Evolutionary conservation across 2,113 vertebrate species (phyloP).

Genomic region (Neomonachus schauinslandi): DNA sequence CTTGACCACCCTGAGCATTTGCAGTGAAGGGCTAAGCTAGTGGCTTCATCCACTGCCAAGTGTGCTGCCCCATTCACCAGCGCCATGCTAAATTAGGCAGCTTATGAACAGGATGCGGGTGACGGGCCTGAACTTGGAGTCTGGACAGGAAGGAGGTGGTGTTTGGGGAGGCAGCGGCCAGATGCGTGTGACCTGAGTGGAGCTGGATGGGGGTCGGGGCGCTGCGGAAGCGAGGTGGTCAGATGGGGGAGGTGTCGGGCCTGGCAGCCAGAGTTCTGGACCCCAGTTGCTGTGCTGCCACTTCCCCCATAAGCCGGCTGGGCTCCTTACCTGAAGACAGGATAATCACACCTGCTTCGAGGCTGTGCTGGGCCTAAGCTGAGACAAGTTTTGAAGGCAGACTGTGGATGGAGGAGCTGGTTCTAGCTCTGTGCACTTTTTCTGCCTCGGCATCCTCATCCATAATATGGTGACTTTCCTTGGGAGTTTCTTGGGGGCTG

Average conservation of each 20-base stretch:
- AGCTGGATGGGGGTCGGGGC: rapidly evolving
- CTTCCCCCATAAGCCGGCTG: rapidly evolving
- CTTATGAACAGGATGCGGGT: background rate
- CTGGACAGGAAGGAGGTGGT: background rate
- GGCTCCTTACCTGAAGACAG: background rate
- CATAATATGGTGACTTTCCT: background rate
- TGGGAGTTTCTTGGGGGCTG: background rate
- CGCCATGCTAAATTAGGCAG: rapidly evolving
- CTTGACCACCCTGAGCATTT: background rate
- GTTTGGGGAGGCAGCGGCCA: background rate
- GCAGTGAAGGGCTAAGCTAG: too few relatives aligned
- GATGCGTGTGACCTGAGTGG: background rate
- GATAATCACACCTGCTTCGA: background rate
- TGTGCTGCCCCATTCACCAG: rapidly evolving
- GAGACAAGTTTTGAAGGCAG: background rate
- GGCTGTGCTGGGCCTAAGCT: too few relatives aligned
- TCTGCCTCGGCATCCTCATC: background rate
- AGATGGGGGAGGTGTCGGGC: rapidly evolving
- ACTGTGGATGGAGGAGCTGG: background rate
- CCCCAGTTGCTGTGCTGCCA: background rate
- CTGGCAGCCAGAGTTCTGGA: background rate
- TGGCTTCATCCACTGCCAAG: rapidly evolving
- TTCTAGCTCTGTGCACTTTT: background rate
- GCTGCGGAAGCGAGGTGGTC: rapidly evolving
- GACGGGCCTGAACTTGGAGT: background rate